phyloP scores from a whole-genome alignment of 2,113 vertebrate genomes.

The Lethenteron reissneri region DNA sequence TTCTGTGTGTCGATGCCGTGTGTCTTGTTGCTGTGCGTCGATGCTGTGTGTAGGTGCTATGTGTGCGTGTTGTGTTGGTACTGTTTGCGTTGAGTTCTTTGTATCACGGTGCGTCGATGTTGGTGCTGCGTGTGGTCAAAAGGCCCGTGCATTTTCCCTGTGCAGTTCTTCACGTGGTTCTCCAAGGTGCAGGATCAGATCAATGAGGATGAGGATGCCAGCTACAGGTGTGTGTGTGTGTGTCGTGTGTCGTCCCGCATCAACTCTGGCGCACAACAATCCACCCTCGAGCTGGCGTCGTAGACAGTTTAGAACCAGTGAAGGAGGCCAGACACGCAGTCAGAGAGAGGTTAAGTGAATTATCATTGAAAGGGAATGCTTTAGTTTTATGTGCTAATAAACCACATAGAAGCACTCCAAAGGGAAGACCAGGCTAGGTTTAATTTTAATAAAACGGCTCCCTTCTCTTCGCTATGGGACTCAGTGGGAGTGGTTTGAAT shows the following conservation, averaged over 20 bases:
- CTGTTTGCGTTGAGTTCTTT: background rate
- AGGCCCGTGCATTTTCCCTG: slow-evolving; percentile 11
- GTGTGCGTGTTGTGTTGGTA: background rate
- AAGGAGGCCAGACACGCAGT: background rate
- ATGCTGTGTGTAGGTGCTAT: background rate
- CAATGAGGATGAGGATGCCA: slow-evolving; percentile 69
- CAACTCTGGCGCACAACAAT: background rate
- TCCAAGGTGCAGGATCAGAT: slow-evolving; percentile 64
- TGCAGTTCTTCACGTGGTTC: slow-evolving; percentile 92
- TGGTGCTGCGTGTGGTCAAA: background rate
- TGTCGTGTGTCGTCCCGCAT: background rate
- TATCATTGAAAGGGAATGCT: background rate
- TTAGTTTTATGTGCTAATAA: background rate
- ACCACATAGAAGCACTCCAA: no score
- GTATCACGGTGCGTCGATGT: background rate
- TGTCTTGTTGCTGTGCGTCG: background rate
- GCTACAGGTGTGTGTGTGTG: slow-evolving; percentile 42
- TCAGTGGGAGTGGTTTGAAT: no score
- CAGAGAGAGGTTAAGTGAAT: background rate
- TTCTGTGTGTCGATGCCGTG: background rate
- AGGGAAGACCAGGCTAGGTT: no score
- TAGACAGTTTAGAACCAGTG: no score
- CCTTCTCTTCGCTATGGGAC: no score
- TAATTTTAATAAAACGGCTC: no score
- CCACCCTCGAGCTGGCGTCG: no score